Evolutionary conservation across 2,888 invertebrate species (phyloP).

Genomic region (Tubulanus polymorphus): DNA sequence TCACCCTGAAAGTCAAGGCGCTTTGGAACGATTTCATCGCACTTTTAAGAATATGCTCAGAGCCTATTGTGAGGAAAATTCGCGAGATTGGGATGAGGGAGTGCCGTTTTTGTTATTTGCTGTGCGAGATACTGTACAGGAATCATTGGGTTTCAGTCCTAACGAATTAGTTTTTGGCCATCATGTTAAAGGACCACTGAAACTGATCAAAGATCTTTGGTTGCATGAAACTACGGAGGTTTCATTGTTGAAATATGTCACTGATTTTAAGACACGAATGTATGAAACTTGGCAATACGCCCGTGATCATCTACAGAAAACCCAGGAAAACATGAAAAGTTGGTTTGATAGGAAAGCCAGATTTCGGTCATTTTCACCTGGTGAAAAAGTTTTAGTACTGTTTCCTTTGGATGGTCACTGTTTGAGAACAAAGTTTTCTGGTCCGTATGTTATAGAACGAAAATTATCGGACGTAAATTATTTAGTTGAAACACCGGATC

Average conservation of each 20-base stretch:
- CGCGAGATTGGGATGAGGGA: slow-evolving; percentile 15
- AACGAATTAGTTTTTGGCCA: background rate
- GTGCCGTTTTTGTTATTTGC: too few relatives aligned
- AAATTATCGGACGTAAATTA: slow-evolving; percentile 4
- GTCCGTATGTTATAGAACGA: background rate
- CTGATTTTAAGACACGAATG: background rate
- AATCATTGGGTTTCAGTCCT: background rate
- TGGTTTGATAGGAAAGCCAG: background rate
- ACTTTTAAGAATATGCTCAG: slow-evolving; percentile 4
- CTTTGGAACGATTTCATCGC: slow-evolving; percentile 16
- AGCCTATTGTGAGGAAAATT: slow-evolving; percentile 13
- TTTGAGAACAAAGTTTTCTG: background rate
- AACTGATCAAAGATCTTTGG: background rate
- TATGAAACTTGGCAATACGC: background rate
- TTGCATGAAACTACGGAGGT: background rate
- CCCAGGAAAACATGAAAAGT: background rate
- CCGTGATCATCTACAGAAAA: background rate
- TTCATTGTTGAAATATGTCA: background rate
- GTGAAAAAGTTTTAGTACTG: slow-evolving; percentile 9
- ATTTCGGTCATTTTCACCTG: background rate
- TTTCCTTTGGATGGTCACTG: slow-evolving; percentile 3
- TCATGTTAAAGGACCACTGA: background rate
- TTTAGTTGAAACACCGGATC: background rate
- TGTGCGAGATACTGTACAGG: background rate
- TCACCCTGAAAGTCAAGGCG: slow-evolving; percentile 28